phyloP scores from a whole-genome alignment of 2,797 vertebrate species.

The Brachyrhaphis roseni region DNA sequence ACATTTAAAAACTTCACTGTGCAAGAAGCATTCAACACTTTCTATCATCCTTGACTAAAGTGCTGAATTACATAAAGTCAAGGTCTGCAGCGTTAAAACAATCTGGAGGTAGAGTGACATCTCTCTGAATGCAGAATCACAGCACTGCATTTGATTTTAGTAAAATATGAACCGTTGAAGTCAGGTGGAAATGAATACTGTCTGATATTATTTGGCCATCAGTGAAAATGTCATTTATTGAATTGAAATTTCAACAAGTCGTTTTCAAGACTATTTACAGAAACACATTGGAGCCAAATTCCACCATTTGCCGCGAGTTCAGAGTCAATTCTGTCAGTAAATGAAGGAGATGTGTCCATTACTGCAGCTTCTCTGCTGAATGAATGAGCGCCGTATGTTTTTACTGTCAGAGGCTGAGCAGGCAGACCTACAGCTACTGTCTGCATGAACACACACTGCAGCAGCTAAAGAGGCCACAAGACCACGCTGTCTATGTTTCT shows the following conservation, averaged over 20 bases:
- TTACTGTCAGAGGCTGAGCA: conserved; percentile 41
- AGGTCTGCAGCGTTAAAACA: not conserved
- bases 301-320: conserved; percentile 68
- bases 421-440: conserved; percentile 1
- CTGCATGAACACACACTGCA: conserved; percentile 11
- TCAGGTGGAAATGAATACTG: conserved; percentile 29
- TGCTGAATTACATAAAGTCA: not conserved
- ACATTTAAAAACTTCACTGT: not conserved
- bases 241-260: conserved; percentile 49
- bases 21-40: not conserved
- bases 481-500: conserved; percentile 28
- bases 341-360: conserved; percentile 70
- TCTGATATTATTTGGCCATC: conserved; percentile 58
- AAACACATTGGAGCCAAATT: conserved; percentile 68
- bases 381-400: conserved; percentile 70
- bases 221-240: conserved; percentile 35
- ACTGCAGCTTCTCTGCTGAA: conserved; percentile 55
- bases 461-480: conserved; percentile 18
- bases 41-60: not conserved
- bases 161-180: conserved; percentile 29
- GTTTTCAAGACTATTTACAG: conserved; percentile 43
- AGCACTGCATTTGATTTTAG: not conserved
- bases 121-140: conserved; percentile 19
- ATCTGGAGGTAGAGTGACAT: not conserved
- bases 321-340: conserved; percentile 59